phyloP scores from a whole-genome alignment of 2,888 invertebrate species.

The Tinea trinotella region DNA sequence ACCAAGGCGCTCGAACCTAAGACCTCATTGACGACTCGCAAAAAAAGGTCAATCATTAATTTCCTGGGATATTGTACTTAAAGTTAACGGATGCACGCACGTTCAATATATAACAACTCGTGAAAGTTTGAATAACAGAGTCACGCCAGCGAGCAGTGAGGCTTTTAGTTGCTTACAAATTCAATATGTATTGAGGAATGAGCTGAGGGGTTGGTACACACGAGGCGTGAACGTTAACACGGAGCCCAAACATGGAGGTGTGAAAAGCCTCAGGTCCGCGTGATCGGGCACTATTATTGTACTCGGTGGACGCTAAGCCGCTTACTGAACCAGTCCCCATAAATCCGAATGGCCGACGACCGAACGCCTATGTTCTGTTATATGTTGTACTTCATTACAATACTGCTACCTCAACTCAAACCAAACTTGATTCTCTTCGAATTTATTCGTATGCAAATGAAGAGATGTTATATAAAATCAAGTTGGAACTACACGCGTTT shows the following conservation, averaged over 20 bases:
- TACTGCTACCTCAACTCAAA: not conserved
- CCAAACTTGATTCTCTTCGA: not conserved
- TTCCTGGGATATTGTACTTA: conserved; percentile 10
- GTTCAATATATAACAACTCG: not conserved
- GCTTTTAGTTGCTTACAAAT: conserved; percentile 31
- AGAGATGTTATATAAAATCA: not conserved
- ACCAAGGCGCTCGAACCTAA: conserved; percentile 4
- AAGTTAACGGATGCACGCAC: not conserved
- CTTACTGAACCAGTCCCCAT: conserved; percentile 50
- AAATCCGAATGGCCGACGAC: conserved; percentile 38
- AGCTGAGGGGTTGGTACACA: conserved; percentile 60
- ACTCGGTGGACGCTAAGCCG: conserved; percentile 47
- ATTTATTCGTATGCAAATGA: not conserved
- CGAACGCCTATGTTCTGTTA: conserved; percentile 4
- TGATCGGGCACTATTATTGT: conserved; percentile 42
- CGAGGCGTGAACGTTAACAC: conserved; percentile 65
- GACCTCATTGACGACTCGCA: conserved; percentile 33
- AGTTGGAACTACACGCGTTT: not conserved
- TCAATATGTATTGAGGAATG: conserved; percentile 53
- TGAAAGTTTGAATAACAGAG: not conserved
- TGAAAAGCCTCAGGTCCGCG: conserved; percentile 50
- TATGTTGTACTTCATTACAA: conserved; percentile 10
- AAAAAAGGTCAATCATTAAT: conserved; percentile 32
- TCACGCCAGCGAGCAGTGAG: not conserved
- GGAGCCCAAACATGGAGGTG: conserved; percentile 63